A percentile compares a stretch with the other conserved stretches of the same genome.
phyloP scores from a whole-genome alignment of 2,797 vertebrate genomes.

The Molossus alvarezi region DNA sequence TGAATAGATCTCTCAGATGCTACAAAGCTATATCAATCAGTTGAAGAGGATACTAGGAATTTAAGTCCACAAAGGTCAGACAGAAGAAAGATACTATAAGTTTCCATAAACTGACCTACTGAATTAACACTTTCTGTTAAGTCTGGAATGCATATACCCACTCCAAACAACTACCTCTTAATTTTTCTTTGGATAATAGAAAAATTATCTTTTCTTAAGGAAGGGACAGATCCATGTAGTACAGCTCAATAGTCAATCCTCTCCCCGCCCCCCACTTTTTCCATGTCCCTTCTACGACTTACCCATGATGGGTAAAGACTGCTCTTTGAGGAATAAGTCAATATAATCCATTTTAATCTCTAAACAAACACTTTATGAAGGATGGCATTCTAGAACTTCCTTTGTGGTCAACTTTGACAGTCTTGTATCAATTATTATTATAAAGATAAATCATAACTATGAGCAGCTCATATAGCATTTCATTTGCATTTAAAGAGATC shows the following conservation, averaged over 20 bases:
- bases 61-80: neutral
- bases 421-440: constrained; percentile 32
- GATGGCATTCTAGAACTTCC: constrained; percentile 45
- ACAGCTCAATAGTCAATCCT: neutral
- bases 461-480: neutral
- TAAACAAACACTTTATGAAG: constrained; percentile 53
- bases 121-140: constrained; percentile 41
- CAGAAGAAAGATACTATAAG: neutral
- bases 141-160: neutral
- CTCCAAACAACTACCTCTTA: constrained; percentile 27
- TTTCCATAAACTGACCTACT: neutral
- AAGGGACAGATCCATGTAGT: neutral
- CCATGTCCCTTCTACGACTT: neutral
- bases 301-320: neutral
- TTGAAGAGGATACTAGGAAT: constrained; percentile 24
- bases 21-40: neutral
- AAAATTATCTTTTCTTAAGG: neutral
- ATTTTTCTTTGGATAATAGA: neutral
- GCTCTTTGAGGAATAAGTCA: constrained; percentile 32
- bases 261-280: neutral
- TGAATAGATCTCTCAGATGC: neutral
- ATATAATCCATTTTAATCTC: constrained; percentile 65
- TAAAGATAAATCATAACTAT: constrained; percentile 23
- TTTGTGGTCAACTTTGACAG: constrained; percentile 49
- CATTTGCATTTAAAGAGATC: constrained; percentile 12